Conservation (phyloP, 2,888 invertebrate genomes). For the Eurytoma californica region DNA sequence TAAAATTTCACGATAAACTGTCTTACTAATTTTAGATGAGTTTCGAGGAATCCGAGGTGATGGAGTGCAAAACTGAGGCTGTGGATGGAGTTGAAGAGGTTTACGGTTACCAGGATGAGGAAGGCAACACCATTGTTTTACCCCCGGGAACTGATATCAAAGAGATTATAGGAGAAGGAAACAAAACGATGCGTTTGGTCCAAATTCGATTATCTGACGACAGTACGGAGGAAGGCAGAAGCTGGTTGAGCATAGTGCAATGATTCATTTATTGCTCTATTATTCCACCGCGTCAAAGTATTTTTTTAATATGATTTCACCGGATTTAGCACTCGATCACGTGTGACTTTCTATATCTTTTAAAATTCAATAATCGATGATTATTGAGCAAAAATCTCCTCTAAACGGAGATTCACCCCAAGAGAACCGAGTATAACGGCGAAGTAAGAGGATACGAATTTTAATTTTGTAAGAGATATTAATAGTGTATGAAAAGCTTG, state of each 20-base stretch:
- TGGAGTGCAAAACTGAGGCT: constrained; percentile 67
- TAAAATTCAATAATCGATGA: constrained; percentile 43
- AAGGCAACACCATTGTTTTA: constrained; percentile 68
- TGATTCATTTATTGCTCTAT: too few species aligned
- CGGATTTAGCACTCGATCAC: too few species aligned
- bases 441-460: constrained; percentile 6
- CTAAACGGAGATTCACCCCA: not conserved
- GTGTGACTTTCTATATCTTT: constrained; percentile 44
- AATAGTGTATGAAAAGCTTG: constrained; percentile 48
- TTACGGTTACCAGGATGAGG: constrained; percentile 69
- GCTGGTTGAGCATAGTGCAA: constrained; percentile 71
- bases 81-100: constrained; percentile 66
- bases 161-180: constrained; percentile 62
- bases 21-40: constrained; percentile 36
- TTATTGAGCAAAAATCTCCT: too few species aligned
- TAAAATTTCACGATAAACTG: not conserved
- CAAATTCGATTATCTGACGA: constrained; percentile 70
- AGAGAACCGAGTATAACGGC: not conserved
- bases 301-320: too few species aligned
- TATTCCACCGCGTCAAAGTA: too few species aligned
- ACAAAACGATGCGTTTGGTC: constrained; percentile 69
- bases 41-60: constrained; percentile 44
- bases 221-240: constrained; percentile 64
- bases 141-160: constrained; percentile 68
- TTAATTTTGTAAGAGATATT: constrained; percentile 46